phyloP scores from a whole-genome alignment of 2,888 invertebrate genomes.

The Theretra japonica region DNA sequence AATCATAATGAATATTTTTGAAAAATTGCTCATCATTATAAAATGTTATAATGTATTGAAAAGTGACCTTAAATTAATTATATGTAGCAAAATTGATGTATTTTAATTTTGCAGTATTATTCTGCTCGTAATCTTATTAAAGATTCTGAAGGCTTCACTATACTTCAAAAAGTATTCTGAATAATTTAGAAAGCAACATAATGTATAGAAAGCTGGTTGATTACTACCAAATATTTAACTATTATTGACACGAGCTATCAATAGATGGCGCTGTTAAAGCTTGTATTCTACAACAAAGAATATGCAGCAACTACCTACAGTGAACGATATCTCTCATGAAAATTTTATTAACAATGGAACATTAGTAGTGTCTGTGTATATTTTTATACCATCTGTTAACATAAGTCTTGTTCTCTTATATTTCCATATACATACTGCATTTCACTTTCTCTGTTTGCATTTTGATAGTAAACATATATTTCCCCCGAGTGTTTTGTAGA shows the following conservation, averaged over 20 bases:
- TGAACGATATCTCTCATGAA: neutral
- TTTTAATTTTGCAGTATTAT: constrained; percentile 12
- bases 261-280: neutral
- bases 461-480: constrained; percentile 44
- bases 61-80: constrained; percentile 58
- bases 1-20: constrained; percentile 40
- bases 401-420: constrained; percentile 31
- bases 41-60: constrained; percentile 36
- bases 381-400: neutral
- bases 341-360: neutral
- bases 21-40: constrained; percentile 57
- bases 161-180: neutral
- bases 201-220: neutral
- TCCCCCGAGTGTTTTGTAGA: constrained; percentile 34
- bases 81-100: constrained; percentile 10
- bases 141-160: neutral
- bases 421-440: constrained; percentile 63
- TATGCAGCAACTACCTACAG: neutral
- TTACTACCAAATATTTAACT: constrained; percentile 1
- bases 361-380: neutral
- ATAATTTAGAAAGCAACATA: neutral
- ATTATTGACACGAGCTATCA: constrained; percentile 2
- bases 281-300: neutral
- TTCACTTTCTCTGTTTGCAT: constrained; percentile 54
- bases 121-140: neutral